Conservation (phyloP, 2,113 vertebrate genomes). For the Mobula birostris region DNA sequence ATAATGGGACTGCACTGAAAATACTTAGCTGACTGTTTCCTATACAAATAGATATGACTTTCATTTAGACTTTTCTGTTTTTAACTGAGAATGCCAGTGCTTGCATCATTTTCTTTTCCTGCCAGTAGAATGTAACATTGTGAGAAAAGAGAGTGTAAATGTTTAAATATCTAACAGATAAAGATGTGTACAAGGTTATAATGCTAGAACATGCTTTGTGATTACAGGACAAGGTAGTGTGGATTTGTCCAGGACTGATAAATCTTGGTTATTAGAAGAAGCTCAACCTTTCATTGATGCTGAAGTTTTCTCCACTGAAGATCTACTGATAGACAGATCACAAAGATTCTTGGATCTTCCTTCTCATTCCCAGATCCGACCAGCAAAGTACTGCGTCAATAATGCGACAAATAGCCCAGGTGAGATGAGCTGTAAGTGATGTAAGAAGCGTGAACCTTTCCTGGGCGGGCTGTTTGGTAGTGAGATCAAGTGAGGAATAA, state of each 20-base stretch:
- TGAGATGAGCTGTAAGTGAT: background rate
- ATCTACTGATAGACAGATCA: background rate
- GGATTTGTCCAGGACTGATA: background rate
- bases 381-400: background rate
- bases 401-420: background rate
- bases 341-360: background rate
- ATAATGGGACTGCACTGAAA: background rate
- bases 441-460: background rate
- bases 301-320: background rate
- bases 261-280: conserved; percentile 26
- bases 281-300: background rate
- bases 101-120: background rate
- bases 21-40: no score
- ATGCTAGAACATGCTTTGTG: background rate
- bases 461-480: background rate
- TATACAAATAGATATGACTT: no score
- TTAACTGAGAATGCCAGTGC: background rate
- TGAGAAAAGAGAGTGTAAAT: no score
- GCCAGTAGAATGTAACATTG: background rate
- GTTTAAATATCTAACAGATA: background rate
- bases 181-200: background rate
- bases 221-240: background rate
- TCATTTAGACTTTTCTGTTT: background rate
- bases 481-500: background rate
- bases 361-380: background rate